phyloP scores from a whole-genome alignment of 2,888 invertebrate genomes.

The Junonia oenone region DNA sequence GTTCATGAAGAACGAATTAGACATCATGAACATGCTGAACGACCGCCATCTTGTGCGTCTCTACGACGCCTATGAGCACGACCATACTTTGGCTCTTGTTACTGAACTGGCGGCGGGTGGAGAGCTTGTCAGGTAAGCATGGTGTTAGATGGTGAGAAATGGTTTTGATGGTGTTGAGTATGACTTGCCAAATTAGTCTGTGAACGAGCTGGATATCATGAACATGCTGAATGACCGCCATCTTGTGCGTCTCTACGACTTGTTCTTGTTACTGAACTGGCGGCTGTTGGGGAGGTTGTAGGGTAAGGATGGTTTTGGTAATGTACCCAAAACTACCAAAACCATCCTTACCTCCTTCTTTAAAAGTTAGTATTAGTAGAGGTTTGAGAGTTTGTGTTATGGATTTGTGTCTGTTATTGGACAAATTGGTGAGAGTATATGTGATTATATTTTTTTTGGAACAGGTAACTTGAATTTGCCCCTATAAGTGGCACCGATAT shows the following conservation, averaged over 20 bases:
- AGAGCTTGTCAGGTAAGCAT: constrained; percentile 87
- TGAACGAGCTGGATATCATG: constrained; percentile 94
- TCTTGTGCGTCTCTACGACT: constrained; percentile 90
- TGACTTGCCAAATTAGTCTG: too few relatives aligned
- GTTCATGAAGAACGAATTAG: constrained; percentile 94
- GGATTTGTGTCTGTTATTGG: too few relatives aligned
- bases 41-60: constrained; percentile 91
- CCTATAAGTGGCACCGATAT: too few relatives aligned
- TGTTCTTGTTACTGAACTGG: constrained; percentile 90
- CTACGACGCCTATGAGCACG: constrained; percentile 92
- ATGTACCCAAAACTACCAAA: too few relatives aligned
- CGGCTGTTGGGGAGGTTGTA: constrained; percentile 91
- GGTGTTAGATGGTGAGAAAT: too few relatives aligned
- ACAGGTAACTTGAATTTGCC: too few relatives aligned
- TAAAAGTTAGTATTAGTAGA: too few relatives aligned
- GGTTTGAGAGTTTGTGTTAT: too few relatives aligned
- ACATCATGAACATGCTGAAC: constrained; percentile 92
- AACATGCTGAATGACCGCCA: constrained; percentile 91
- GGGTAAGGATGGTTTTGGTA: constrained; percentile 35
- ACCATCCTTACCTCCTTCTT: too few relatives aligned
- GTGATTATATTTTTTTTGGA: too few relatives aligned
- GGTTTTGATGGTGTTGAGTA: too few relatives aligned
- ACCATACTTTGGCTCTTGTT: constrained; percentile 87
- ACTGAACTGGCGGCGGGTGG: constrained; percentile 92
- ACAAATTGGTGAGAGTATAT: too few relatives aligned